phyloP scores from a whole-genome alignment of 2,797 vertebrate genomes.

The Fundulus diaphanus region DNA sequence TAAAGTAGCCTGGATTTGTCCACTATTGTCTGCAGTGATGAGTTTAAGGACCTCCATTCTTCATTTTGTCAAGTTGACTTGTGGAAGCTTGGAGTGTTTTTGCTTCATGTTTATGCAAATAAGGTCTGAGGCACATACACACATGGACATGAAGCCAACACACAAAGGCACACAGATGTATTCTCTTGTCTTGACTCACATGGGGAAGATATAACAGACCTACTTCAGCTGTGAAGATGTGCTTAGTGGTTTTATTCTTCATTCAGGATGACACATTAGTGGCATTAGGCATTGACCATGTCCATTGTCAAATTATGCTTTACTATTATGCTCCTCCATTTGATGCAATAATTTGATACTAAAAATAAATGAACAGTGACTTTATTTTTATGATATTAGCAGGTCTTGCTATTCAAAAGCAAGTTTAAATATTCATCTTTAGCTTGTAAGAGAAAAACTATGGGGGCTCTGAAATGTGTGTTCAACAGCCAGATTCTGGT shows the following conservation, averaged over 20 bases:
- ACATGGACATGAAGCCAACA: conserved; percentile 14
- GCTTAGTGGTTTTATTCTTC: conserved; percentile 68
- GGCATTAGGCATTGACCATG: not conserved
- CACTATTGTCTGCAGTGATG: conserved; percentile 54
- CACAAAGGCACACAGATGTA: conserved; percentile 5
- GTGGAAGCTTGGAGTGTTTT: conserved; percentile 40
- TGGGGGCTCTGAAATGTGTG: not conserved
- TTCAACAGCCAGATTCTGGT: not conserved
- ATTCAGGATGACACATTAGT: conserved; percentile 25
- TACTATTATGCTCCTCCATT: conserved; percentile 15
- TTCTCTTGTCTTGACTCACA: conserved; percentile 42
- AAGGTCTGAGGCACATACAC: conserved; percentile 15
- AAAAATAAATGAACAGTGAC: not conserved
- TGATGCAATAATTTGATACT: not conserved
- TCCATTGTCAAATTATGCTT: not conserved
- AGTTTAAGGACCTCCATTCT: conserved; percentile 67
- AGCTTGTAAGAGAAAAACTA: not conserved
- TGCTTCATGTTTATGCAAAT: conserved; percentile 16
- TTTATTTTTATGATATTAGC: not conserved
- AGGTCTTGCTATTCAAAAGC: not conserved
- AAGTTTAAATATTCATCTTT: no score
- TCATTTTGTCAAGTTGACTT: conserved; percentile 70
- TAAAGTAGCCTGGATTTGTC: conserved; percentile 46
- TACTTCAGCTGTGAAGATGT: conserved; percentile 62
- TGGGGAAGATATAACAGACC: conserved; percentile 67